phyloP scores from a whole-genome alignment of 2,113 vertebrate species.

The Colinus virginianus region DNA sequence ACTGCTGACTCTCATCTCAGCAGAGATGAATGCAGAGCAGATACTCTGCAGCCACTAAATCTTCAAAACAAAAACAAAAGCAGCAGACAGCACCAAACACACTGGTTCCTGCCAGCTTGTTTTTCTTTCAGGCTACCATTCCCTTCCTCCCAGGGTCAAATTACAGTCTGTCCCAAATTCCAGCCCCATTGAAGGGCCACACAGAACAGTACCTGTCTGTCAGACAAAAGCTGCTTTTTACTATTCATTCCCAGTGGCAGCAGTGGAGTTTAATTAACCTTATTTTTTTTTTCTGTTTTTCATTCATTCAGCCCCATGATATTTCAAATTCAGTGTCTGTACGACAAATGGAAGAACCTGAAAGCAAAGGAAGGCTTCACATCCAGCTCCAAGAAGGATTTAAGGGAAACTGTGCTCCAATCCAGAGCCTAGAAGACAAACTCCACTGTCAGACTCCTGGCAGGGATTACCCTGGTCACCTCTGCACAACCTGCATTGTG shows the following conservation, averaged over 20 bases:
- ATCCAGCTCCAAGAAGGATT: constrained; percentile 15
- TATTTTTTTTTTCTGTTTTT: constrained; percentile 19
- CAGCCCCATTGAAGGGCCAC: constrained; percentile 16
- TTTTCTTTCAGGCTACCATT: constrained; percentile 30
- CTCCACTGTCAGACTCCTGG: neutral
- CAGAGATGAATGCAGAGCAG: neutral
- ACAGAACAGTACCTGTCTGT: constrained; percentile 65
- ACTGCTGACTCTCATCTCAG: neutral
- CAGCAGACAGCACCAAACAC: constrained; percentile 5
- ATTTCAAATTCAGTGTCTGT: constrained; percentile 18
- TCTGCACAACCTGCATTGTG: neutral
- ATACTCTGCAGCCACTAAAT: neutral
- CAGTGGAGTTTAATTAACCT: constrained; percentile 48
- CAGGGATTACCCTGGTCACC: neutral
- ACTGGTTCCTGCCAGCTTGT: constrained; percentile 12
- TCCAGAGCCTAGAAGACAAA: neutral
- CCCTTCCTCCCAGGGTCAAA: constrained; percentile 14
- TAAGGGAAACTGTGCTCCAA: neutral
- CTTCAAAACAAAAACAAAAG: constrained; percentile 15
- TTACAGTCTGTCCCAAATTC: constrained; percentile 55
- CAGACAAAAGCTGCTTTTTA: constrained; percentile 57
- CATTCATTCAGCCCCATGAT: neutral
- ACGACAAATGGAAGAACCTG: constrained; percentile 46
- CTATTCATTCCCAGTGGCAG: constrained; percentile 30
- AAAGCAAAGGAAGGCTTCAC: constrained; percentile 39